Evolutionary conservation across 1,140 invertebrate species (phyloP).

Genomic region (Drosophila erecta): DNA sequence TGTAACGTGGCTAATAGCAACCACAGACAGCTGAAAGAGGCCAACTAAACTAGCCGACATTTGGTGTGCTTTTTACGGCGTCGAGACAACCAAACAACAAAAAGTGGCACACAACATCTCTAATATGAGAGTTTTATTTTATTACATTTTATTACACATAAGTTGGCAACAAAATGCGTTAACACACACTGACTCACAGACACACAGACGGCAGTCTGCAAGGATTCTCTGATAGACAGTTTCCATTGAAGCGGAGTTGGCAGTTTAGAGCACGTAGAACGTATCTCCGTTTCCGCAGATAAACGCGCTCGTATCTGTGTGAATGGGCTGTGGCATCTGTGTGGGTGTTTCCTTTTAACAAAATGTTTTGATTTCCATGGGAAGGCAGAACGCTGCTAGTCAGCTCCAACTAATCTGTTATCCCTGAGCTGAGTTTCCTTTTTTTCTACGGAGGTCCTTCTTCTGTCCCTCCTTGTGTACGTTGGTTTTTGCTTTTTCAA

Average conservation of each 20-base stretch:
- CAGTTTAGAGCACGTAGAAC: conserved; percentile 72
- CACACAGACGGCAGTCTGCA: conserved; percentile 1
- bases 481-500: conserved; percentile 74
- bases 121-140: conserved; percentile 81
- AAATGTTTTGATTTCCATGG: conserved; percentile 81
- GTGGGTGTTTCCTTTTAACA: conserved; percentile 69
- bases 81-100: conserved; percentile 10
- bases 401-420: conserved; percentile 79
- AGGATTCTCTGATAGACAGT: conserved; percentile 23
- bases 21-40: conserved; percentile 17
- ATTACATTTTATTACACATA: conserved; percentile 81
- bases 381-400: conserved; percentile 60
- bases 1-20: conserved; percentile 57
- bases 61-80: conserved; percentile 59
- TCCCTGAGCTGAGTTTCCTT: conserved; percentile 44
- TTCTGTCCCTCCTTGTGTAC: background rate
- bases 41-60: conserved; percentile 52
- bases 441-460: conserved; percentile 1
- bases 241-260: conserved; percentile 56
- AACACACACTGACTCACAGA: conserved; percentile 20
- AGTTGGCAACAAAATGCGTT: conserved; percentile 72
- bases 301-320: conserved; percentile 74
- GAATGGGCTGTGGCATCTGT: conserved; percentile 58
- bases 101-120: conserved; percentile 67
- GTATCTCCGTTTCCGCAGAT: conserved; percentile 80